Evolutionary conservation across 2,888 invertebrate species (phyloP).

Genomic region (Drosophila sordidula): DNA sequence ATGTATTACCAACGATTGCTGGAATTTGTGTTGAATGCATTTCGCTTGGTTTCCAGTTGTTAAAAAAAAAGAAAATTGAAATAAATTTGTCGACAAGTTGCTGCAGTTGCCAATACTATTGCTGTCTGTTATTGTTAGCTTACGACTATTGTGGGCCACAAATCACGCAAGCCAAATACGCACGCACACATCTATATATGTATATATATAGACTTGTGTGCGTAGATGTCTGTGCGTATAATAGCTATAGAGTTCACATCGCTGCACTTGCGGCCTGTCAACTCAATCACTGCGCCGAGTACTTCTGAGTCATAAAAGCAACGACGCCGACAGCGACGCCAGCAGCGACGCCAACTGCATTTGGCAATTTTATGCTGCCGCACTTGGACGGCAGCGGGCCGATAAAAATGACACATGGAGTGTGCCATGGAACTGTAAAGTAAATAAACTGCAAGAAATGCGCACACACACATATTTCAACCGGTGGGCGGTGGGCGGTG

Average conservation of each 20-base stretch:
- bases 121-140: constrained; percentile 21
- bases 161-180: constrained; percentile 30
- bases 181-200: not conserved
- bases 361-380: constrained; percentile 44
- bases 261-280: constrained; percentile 43
- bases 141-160: constrained; percentile 38
- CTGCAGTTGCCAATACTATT: constrained; percentile 18
- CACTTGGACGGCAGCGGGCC: constrained; percentile 26
- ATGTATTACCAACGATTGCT: not conserved
- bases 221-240: constrained; percentile 13
- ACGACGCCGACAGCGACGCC: not conserved
- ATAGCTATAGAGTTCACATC: constrained; percentile 26
- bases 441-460: constrained; percentile 41
- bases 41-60: not conserved
- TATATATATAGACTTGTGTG: not conserved
- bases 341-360: constrained; percentile 23
- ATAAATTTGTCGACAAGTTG: constrained; percentile 7
- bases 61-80: constrained; percentile 3
- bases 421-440: constrained; percentile 39
- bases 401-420: constrained; percentile 55
- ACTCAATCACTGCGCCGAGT: constrained; percentile 60
- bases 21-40: not conserved
- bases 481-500: not conserved
- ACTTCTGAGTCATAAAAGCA: constrained; percentile 65
- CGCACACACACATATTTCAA: not conserved